Base-by-base conservation (phyloP, 2,113 vertebrate genomes). In the Sakesphorus luctuosus region DNA sequence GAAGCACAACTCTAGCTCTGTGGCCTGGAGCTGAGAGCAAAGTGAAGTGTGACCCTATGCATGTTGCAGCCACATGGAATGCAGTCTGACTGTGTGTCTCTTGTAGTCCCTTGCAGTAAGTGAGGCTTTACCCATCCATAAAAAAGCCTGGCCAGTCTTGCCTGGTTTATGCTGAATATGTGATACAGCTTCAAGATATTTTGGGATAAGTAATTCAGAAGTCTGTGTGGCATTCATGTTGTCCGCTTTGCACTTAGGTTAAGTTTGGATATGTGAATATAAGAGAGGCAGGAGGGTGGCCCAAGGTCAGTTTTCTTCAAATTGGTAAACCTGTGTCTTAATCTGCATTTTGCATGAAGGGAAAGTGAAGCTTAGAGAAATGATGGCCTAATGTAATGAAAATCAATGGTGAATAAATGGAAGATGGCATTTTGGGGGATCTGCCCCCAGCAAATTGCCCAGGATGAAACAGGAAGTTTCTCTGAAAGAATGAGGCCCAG, bases 1-100 rank as follows among this genome's bases (percentile, higher is more conserved):
- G 40, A 75, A 21, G 29, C 12, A 18, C 38, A 50, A 1, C 12
- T 29, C 47, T 67, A 35, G 5, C 24, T 84, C 23, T 66, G 26
- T 71, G 38, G 13, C 81, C 38, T 47, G 58, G 61, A 82, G 52
- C 23, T 50, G 52, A 78, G 23, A 74, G 11, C 14, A 52, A 31
- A 31, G 17, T 19, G 13, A 58, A 52, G 28, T 24, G 33, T 72
- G 77, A 78, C 43, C 1, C 0, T 6, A 16, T 23, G 44, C 18
- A 20, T 1, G 0, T 19, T 75, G 44, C 18, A 81, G 31, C 21
- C 49, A 10, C 0, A 0, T 21, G 69, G 26, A 8, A 43, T 71
- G 23, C 16, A 16, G 24, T 12, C 43, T 38, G 44, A 7, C 26
- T 76, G 10, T 47, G 9, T 40, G 24, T 18, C 15, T 76, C 29